Evolutionary conservation across 1,140 invertebrate species (phyloP), one percentile per base, ranked within the genome.

Genomic region (Carposina sasakii): DNA sequence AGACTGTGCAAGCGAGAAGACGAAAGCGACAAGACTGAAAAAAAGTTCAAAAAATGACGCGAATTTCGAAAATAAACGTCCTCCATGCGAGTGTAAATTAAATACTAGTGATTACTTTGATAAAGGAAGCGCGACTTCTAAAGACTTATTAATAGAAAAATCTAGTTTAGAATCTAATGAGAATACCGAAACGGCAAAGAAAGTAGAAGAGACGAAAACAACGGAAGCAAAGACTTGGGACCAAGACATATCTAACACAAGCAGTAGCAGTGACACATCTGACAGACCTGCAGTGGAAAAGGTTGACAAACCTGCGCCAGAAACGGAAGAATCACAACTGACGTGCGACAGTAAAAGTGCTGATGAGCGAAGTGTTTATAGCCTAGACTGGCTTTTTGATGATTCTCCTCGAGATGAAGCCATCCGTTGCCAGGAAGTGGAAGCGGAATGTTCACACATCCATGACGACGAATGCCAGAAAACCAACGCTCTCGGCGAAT

Each of bases 51-150:
- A 84, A 71, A 78, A 86, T 13, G 61, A 57, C 22, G 78, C 74
- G 50, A 64, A 62, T 33, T 36, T 43, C 24, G 71, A 75, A 16
- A 61, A 60, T 43, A 66, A 60, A 41, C 23, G 37, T 12, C 52
- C 58, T 48, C 34, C 59, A 13, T 76, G 75, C 56, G 74, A 78
- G 44, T 76, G 70, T 69, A 81, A 81, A 61, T 72, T 69, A 68
- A 72, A 65, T 49, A 41, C 54, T 34, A 67, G 54, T 36, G 82
- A 85, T 59, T 85, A 79, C 60, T 85, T 84, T 46, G 88, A 90
- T 66, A 87, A 88, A 60, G 84, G 86, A 16, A 90, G 88, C 68
- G 89, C 88, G 34, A 89, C 88, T 63, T 90, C 89, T 3, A 90
- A 90, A 71, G 89, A 90, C 67, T 87, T 89, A 31, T 71, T 90